Base-by-base conservation (phyloP, 2,888 invertebrate species). In the Nezara viridula region DNA sequence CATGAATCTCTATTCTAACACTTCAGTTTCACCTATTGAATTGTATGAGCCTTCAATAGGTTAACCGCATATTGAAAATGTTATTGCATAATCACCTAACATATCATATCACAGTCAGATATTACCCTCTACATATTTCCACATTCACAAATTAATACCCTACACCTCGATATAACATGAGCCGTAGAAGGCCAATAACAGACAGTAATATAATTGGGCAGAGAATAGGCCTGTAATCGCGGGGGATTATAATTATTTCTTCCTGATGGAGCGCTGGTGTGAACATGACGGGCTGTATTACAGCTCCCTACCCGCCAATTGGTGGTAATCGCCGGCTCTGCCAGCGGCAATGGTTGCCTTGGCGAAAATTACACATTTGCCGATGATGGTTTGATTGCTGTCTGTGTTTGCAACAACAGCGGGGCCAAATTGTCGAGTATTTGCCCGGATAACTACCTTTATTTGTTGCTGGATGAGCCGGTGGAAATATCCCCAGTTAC, bases 371-470 rank as follows among this genome's bases (percentile, higher is more conserved):
- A 73, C 66, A 73, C 66, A 73, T 73, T 73, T 73, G 66, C 66
- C 66, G 66, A 73, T 73, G 66, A 73, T 73, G 66, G 66, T 73
- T 73, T 73, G 66, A 73, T 73, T 73, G 66, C 66, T 21, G 66
- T 19, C 66, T 37, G 66, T 73, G 66, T 73, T 73, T 37, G 32
- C 66, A 73, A 73, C 66, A 73, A 73, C 66, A 73, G 66, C 66
- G 66, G 19, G 66, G 19, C 66, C 32, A 73, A 73, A 73, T 73
- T 73, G 66, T 73, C 66, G 19, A 73, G 66, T 73, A 73, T 73
- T 73, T 73, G 66, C 37, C 66, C 32, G 37, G 66, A 32, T 73
- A 73, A 73, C 66, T 73, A 73, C 66, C 32, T 73, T 73, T 73
- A 73, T 73, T 73, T 73, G 10, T 73, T 37, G 66, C 66, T 24